A percentile compares a stretch with the other conserved stretches of the same genome.
Conservation (phyloP, 2,888 invertebrate genomes). For the Drosophila neonasuta region DNA sequence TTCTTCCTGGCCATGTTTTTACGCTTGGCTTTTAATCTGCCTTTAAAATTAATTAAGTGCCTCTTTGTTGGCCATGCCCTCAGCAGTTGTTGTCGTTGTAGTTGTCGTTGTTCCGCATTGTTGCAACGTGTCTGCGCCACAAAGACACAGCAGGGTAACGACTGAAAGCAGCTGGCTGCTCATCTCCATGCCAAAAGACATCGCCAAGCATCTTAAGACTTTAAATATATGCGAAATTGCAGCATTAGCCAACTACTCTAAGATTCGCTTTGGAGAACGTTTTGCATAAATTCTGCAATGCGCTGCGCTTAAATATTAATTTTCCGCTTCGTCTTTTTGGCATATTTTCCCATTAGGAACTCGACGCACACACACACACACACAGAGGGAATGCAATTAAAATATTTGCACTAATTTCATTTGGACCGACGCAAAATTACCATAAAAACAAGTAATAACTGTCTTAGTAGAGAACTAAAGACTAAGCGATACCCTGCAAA, state of each 20-base stretch:
- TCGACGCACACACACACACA: background rate
- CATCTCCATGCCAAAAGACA: conserved; percentile 23
- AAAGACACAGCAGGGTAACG: conserved; percentile 21
- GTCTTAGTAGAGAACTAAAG: background rate
- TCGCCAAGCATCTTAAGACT: background rate
- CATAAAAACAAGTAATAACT: conserved; percentile 38
- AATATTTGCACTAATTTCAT: conserved; percentile 62
- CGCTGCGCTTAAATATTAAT: conserved; percentile 20
- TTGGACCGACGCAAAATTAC: conserved; percentile 43
- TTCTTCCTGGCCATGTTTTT: conserved; percentile 35
- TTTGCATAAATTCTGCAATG: conserved; percentile 2
- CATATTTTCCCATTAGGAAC: background rate
- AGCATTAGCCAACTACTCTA: background rate
- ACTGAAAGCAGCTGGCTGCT: conserved; percentile 14
- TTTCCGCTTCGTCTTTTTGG: conserved; percentile 28
- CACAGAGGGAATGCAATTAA: conserved; percentile 48
- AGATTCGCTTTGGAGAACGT: background rate
- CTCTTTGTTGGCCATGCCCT: conserved; percentile 8
- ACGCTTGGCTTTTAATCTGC: conserved; percentile 44
- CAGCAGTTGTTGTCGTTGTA: background rate
- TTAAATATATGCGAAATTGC: conserved; percentile 5
- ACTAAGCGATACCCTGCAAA: conserved; percentile 1
- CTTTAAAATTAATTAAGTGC: conserved; percentile 71
- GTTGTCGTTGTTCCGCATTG: conserved; percentile 17
- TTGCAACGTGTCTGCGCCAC: conserved; percentile 30